These are phyloP conservation scores for Epistrophe eligans DNA, from an alignment of 2,888 invertebrate species.

Conservation along the genomic window DNA sequence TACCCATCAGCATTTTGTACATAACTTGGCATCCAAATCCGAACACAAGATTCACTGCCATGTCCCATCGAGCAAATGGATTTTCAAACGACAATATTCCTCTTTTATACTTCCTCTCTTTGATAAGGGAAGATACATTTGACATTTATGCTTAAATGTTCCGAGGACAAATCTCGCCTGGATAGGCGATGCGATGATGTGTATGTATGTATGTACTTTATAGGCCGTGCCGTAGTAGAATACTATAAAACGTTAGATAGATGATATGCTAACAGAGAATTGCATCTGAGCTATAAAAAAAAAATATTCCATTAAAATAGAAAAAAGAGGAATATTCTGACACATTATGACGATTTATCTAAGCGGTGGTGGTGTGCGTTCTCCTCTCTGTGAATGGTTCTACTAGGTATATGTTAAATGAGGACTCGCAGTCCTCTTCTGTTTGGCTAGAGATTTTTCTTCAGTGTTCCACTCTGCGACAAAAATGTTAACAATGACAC, in stretches of 20 bases:
- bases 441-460: constrained; percentile 12
- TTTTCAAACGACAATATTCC: constrained; percentile 64
- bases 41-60: constrained; percentile 53
- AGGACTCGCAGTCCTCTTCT: constrained; percentile 31
- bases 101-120: constrained; percentile 51
- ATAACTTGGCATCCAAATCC: constrained; percentile 38
- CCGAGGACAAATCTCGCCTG: constrained; percentile 17
- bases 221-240: neutral
- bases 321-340: constrained; percentile 43
- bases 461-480: constrained; percentile 55
- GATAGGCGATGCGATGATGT: neutral
- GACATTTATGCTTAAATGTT: constrained; percentile 65
- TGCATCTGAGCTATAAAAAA: constrained; percentile 42
- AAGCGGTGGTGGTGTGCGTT: constrained; percentile 12
- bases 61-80: constrained; percentile 64
- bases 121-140: constrained; percentile 68
- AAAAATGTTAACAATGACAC: constrained; percentile 72
- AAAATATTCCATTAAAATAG: constrained; percentile 22
- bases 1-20: constrained; percentile 50
- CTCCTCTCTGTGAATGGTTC: neutral
- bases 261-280: constrained; percentile 39
- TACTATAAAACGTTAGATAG: constrained; percentile 10
- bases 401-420: constrained; percentile 30
- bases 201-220: no score
- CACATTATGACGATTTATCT: constrained; percentile 70